Evolutionary conservation across 2,888 invertebrate genomes (phyloP).

Genomic region (Byasa hedistus): DNA sequence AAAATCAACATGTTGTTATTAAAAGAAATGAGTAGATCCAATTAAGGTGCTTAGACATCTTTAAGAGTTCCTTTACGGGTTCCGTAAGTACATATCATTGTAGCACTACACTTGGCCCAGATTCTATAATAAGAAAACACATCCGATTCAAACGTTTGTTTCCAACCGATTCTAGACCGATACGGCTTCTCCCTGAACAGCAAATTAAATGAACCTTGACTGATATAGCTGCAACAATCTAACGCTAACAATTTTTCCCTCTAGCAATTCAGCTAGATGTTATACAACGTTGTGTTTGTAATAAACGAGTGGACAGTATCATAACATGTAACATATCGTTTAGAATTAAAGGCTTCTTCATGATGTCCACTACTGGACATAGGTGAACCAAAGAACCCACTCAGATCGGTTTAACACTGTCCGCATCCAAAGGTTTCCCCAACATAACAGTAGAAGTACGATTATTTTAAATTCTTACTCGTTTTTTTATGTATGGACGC

Average conservation of each 20-base stretch:
- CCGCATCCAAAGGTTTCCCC: too few relatives aligned
- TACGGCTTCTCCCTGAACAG: slow-evolving; percentile 20
- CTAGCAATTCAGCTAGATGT: not conserved
- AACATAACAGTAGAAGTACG: too few relatives aligned
- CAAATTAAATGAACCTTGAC: slow-evolving; percentile 27
- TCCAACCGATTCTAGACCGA: not conserved
- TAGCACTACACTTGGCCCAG: slow-evolving; percentile 10
- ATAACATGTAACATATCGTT: too few relatives aligned
- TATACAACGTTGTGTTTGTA: too few relatives aligned
- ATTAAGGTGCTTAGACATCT: not conserved
- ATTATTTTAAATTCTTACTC: too few relatives aligned
- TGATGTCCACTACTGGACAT: too few relatives aligned
- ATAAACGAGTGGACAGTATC: too few relatives aligned
- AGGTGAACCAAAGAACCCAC: too few relatives aligned
- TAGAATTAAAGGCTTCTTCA: too few relatives aligned
- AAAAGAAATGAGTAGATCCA: not conserved
- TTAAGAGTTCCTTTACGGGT: not conserved
- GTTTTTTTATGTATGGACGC: too few relatives aligned
- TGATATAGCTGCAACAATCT: not conserved
- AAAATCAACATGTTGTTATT: not conserved
- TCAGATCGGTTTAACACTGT: too few relatives aligned
- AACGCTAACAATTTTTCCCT: not conserved
- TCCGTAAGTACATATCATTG: not conserved
- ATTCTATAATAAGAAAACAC: slow-evolving; percentile 13
- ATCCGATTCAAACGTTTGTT: slow-evolving; percentile 4